Evolutionary conservation across 64 coral and sea anemone genomes (phyloP).

Genomic region (Orbicella faveolata): DNA sequence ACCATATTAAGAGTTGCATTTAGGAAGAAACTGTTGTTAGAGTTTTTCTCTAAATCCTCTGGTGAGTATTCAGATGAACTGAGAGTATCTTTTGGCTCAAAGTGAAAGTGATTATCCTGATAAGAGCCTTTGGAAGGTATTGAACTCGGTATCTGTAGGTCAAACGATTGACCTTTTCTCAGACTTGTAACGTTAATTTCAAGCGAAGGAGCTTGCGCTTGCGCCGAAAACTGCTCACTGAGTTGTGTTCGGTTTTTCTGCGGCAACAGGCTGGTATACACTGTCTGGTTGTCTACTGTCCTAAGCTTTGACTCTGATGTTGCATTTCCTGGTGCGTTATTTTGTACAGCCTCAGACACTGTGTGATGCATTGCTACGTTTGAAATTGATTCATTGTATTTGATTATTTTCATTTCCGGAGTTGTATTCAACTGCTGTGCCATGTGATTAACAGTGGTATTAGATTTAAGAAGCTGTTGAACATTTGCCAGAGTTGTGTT

Average conservation of each 20-base stretch:
- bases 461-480: background rate
- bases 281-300: background rate
- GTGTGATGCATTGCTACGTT: background rate
- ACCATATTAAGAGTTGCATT: background rate
- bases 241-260: background rate
- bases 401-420: background rate
- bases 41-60: background rate
- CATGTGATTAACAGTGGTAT: background rate
- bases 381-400: background rate
- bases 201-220: constrained; percentile 16
- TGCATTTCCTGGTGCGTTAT: background rate
- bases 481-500: background rate
- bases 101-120: constrained; percentile 14
- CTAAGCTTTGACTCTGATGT: background rate
- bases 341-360: background rate
- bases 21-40: background rate
- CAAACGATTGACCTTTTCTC: constrained; percentile 17
- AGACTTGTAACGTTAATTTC: constrained; percentile 4
- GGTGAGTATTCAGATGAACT: background rate
- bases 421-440: background rate
- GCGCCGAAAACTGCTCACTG: background rate
- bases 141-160: constrained; percentile 1
- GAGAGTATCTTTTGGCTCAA: background rate
- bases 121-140: background rate
- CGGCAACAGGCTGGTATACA: background rate